Evolutionary conservation across 2,113 vertebrate species (phyloP), one percentile per base, ranked within the genome.

Genomic region (Diphyllodes magnificus): DNA sequence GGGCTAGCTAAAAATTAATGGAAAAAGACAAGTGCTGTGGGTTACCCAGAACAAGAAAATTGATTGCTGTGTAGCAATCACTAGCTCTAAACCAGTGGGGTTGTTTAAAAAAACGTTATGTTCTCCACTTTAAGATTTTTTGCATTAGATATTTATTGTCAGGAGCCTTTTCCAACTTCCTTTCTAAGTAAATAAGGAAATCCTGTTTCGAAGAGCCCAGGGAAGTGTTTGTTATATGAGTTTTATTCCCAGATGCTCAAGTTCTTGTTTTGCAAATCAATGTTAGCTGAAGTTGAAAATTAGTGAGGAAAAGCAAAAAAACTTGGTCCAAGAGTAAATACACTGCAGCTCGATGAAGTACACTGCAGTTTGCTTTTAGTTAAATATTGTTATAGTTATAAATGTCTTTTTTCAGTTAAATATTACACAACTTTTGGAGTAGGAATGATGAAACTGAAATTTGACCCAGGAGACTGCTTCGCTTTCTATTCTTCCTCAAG

Each of bases 121-220:
- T 22, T 82, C 7, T 69, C 47, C 14, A 28, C 39, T 45, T 61
- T 8, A 78, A 35, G 57, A 23, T 42, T 63, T 85, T 70, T 91
- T 63, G 27, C 37, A 25, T 60, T 86, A 63, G n/a, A 24, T 82
- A 68, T 75, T 92, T 91, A 80, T 92, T 89, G 66, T 68, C 19
- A 25, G 39, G 35, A 85, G 76, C 59, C 21, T 77, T 77, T 78
- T 81, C 68, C 25, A 64, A 15, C 17, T 91, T 95, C 83, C 76
- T 92, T 94, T 63, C 80, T 40, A 64, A 78, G 40, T 81, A 93
- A 95, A 96, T 94, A 95, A 96, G 96, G 95, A 97, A 93, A 97
- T 96, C 96, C 93, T 96, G 85, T 54, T 92, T 76, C n/a, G 42
- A 95, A 95, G 49, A 75, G 82, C 28, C 18, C 39, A 19, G 39